Evolutionary conservation across 1,140 invertebrate species (phyloP).

Genomic region (Pantala flavescens): DNA sequence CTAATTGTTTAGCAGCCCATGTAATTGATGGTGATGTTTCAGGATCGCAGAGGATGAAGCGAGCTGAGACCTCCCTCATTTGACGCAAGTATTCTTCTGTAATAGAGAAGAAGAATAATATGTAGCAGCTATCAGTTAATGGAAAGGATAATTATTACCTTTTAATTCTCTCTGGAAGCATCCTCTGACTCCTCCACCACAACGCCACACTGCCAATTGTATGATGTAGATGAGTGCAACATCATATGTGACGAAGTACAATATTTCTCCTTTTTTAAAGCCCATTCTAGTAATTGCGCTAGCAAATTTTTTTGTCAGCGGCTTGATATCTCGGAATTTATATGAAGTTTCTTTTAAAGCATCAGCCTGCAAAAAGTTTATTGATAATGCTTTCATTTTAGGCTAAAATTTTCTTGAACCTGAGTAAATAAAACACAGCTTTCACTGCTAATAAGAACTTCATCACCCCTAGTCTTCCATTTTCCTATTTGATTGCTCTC

Average conservation of each 20-base stretch:
- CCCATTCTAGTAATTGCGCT: slow-evolving; percentile 23
- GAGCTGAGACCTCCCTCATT: background rate
- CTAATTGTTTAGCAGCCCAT: background rate
- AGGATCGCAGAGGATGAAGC: background rate
- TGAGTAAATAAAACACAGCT: no score
- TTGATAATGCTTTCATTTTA: no score
- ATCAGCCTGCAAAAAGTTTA: background rate
- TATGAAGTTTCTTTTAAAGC: background rate
- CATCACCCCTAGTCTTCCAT: no score
- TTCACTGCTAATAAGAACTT: no score
- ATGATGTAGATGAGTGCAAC: background rate
- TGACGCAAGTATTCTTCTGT: background rate
- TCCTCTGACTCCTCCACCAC: slow-evolving; percentile 6
- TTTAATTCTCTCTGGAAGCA: slow-evolving; percentile 12
- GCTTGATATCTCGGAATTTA: slow-evolving; percentile 23
- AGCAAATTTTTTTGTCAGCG: slow-evolving; percentile 19
- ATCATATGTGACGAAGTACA: slow-evolving; percentile 13
- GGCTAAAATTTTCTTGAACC: no score
- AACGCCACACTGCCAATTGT: background rate
- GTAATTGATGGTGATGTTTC: background rate
- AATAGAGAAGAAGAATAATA: background rate
- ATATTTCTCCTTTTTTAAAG: slow-evolving; percentile 24
- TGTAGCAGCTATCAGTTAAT: no score
- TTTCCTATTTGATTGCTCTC: no score
- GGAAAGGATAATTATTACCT: background rate